Evolutionary conservation across 1,140 invertebrate genomes (phyloP).

Genomic region (Caenorhabditis tropicalis): DNA sequence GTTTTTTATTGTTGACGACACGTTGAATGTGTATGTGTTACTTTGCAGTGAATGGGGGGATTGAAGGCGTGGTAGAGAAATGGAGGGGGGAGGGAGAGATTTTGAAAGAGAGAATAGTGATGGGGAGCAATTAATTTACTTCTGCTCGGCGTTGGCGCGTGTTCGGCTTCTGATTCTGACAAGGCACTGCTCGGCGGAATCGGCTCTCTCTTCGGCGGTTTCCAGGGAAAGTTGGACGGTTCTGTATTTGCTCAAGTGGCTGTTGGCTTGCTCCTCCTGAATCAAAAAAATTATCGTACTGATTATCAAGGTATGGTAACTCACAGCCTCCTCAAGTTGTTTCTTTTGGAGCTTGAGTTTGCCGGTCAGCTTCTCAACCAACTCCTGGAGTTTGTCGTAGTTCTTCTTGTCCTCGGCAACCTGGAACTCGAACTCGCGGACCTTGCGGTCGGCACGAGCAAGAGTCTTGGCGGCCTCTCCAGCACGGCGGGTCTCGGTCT

Average conservation of each 20-base stretch:
- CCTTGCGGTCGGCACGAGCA: constrained; percentile 79
- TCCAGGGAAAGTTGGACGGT: constrained; percentile 97
- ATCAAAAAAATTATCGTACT: background rate
- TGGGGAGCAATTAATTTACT: constrained; percentile 6
- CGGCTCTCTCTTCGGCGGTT: constrained; percentile 96
- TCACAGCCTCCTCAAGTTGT: constrained; percentile 91
- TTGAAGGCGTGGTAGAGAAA: background rate
- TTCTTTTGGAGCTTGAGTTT: constrained; percentile 99
- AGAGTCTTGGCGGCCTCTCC: constrained; percentile 81
- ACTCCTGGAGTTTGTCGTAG: constrained; percentile 78
- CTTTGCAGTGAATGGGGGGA: background rate
- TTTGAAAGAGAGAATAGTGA: background rate
- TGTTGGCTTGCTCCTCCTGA: constrained; percentile 91
- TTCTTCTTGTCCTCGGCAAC: constrained; percentile 73
- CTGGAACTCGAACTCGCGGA: constrained; percentile 82
- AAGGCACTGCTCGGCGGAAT: constrained; percentile 82
- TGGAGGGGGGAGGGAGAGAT: background rate
- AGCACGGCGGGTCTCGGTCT: constrained; percentile 95
- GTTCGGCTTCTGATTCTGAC: constrained; percentile 58
- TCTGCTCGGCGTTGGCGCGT: constrained; percentile 52
- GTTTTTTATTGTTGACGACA: background rate
- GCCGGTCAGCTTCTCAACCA: constrained; percentile 95
- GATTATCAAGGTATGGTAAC: background rate
- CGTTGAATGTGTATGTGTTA: constrained; percentile 35
- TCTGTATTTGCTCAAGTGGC: constrained; percentile 98